phyloP scores from a whole-genome alignment of 1,140 invertebrate species.

The Drosophila azteca region DNA sequence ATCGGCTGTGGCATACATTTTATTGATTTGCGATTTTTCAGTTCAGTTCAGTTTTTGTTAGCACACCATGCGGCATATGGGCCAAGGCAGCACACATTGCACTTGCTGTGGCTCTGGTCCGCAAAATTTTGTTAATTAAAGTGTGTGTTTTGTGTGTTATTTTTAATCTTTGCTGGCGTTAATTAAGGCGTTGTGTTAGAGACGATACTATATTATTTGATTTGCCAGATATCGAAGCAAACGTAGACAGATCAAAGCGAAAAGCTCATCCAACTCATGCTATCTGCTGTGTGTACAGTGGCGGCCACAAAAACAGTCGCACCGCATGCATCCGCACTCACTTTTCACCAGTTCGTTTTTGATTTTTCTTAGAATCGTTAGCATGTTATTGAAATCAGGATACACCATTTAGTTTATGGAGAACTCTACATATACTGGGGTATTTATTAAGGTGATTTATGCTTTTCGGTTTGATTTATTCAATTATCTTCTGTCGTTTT shows the following conservation, averaged over 20 bases:
- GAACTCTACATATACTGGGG: constrained; percentile 17
- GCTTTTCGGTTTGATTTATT: constrained; percentile 2
- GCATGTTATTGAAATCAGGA: constrained; percentile 13
- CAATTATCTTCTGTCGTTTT: constrained; percentile 25
- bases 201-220: constrained; percentile 58
- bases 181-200: constrained; percentile 66
- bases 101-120: constrained; percentile 29
- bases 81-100: constrained; percentile 63
- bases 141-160: constrained; percentile 12
- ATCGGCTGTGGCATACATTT: constrained; percentile 64
- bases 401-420: not conserved
- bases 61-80: constrained; percentile 31
- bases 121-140: constrained; percentile 21
- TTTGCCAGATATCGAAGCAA: constrained; percentile 29
- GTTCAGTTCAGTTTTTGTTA: constrained; percentile 41
- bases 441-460: constrained; percentile 8
- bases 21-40: constrained; percentile 44
- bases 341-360: constrained; percentile 69
- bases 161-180: constrained; percentile 32
- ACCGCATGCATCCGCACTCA: constrained; percentile 42
- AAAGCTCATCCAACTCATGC: constrained; percentile 55
- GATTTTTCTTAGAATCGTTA: constrained; percentile 63
- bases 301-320: constrained; percentile 29
- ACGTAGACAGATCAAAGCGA: constrained; percentile 31
- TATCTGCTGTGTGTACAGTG: constrained; percentile 59